Evolutionary conservation across 2,797 vertebrate genomes (phyloP), one percentile per base, ranked within the genome.

Genomic region (Todus mexicanus): DNA sequence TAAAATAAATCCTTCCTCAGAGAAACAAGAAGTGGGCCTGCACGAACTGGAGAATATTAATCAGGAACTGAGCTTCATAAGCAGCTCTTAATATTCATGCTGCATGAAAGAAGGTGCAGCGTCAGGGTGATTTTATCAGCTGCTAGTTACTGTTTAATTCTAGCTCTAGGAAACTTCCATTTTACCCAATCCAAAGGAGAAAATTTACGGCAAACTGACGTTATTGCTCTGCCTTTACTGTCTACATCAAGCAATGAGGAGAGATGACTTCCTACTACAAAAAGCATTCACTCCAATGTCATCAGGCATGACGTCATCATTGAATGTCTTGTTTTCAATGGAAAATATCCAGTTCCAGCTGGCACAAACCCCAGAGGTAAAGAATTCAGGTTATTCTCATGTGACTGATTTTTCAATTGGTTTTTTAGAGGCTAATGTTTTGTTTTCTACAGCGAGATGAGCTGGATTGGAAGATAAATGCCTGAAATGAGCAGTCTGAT

Each of bases 341-440:
- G 97, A 97, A 91, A 96, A 86, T 61, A 92, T 60, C 96, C 94
- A 96, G 93, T 94, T 95, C 83, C 94, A 96, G 75, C 93, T 97
- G 97, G 96, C 96, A 78, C 47, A 83, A 76, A 78, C 86, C 94
- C 96, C 97, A 98, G 69, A 76, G 70, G 82, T 84, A 91, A 93
- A 87, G 75, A 95, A 97, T 87, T 95, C 94, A 95, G 51, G 84
- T 95, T 95, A 82, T 61, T 90, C 72, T 96, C 94, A 89, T 33
- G 71, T 90, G 92, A 93, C 80, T 6, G 33, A 35, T 74, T 81
- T 82, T 95, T 91, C 73, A 69, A 45, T 22, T 78, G 48, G 40
- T 42, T 87, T 87, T 92, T 85, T 53, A 95, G 64, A 92, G 45
- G 37, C 25, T 75, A n/a, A 61, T 33, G 48, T 26, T 79, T 92